Evolutionary conservation across 2,113 vertebrate genomes (phyloP).

Genomic region (Ursus arctos): DNA sequence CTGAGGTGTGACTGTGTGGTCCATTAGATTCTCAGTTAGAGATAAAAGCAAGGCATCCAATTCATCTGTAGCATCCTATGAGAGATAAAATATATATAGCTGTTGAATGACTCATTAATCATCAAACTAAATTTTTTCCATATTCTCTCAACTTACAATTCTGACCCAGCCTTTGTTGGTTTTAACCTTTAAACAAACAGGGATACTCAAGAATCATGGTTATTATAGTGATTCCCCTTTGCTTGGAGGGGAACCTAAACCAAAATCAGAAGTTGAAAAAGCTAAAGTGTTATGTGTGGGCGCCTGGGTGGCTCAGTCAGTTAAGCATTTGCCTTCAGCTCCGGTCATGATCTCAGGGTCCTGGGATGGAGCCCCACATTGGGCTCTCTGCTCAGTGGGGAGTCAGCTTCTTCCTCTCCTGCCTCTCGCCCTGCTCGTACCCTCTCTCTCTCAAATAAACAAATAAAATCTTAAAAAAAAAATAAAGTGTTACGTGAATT

Average conservation of each 20-base stretch:
- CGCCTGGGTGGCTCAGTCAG: background rate
- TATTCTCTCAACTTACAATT: background rate
- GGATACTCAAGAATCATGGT: background rate
- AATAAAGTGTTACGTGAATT: background rate
- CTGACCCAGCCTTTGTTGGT: background rate
- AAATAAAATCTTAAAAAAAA: background rate
- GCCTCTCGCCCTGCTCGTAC: background rate
- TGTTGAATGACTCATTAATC: slow-evolving; percentile 66
- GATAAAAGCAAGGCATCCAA: slow-evolving; percentile 87
- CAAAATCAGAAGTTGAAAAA: background rate
- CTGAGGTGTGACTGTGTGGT: slow-evolving; percentile 91
- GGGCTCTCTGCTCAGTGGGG: background rate
- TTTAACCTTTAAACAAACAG: slow-evolving; percentile 27
- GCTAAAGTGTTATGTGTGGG: background rate
- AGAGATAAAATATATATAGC: slow-evolving; percentile 78
- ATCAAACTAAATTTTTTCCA: slow-evolving; percentile 36
- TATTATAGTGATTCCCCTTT: background rate
- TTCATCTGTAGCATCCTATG: slow-evolving; percentile 92
- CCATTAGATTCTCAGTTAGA: slow-evolving; percentile 95
- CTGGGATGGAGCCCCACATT: background rate
- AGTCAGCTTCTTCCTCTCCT: background rate
- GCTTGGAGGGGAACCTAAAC: background rate
- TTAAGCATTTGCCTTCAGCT: background rate
- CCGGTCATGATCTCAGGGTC: background rate
- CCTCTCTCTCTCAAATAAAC: background rate